Evolutionary conservation across 1,140 invertebrate species (phyloP).

Genomic region (Chionoecetes opilio): DNA sequence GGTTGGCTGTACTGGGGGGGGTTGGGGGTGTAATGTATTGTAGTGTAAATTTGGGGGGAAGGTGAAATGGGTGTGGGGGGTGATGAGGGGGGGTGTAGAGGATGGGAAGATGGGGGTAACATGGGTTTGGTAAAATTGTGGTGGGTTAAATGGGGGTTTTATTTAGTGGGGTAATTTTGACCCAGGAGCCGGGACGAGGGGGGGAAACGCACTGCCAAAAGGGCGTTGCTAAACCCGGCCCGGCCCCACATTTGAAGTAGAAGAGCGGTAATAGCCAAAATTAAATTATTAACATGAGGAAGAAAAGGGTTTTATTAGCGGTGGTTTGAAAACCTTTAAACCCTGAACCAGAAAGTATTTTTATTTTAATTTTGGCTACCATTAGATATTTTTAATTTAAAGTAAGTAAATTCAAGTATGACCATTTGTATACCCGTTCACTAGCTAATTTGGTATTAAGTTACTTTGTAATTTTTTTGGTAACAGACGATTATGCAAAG

Average conservation of each 20-base stretch:
- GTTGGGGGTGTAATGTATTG: background rate
- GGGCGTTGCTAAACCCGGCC: background rate
- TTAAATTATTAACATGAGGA: background rate
- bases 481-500: no score
- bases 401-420: no score
- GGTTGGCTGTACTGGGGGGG: background rate
- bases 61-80: background rate
- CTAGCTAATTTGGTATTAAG: no score
- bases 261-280: background rate
- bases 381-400: no score
- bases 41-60: background rate
- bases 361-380: no score
- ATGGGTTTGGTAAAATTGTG: background rate
- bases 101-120: background rate
- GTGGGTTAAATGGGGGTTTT: background rate
- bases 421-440: no score
- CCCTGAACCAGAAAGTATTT: no score
- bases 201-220: constrained; percentile 61
- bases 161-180: background rate
- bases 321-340: no score
- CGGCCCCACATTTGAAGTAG: constrained; percentile 33
- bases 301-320: no score
- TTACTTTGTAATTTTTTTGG: no score
- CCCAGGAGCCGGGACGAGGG: background rate
- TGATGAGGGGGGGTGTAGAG: background rate